phyloP scores from a whole-genome alignment of 2,888 invertebrate species.

The Phyto melanocephala region DNA sequence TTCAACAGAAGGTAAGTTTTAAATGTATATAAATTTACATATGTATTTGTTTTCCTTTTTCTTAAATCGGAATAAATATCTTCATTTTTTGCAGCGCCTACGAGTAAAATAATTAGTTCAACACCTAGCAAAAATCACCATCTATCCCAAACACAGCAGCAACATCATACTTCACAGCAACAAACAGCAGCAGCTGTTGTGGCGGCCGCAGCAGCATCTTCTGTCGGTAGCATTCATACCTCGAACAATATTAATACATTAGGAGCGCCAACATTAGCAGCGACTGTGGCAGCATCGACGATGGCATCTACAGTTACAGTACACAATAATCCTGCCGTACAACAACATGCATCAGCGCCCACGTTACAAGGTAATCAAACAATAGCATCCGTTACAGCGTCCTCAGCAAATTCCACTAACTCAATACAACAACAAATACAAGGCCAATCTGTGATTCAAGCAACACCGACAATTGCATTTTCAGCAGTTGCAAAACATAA shows the following conservation, averaged over 20 bases:
- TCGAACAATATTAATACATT: conserved; percentile 60
- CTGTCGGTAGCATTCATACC: conserved; percentile 64
- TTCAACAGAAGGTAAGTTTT: conserved; percentile 66
- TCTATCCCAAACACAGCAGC: conserved; percentile 74
- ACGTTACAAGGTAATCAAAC: conserved; percentile 65
- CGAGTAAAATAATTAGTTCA: conserved; percentile 77
- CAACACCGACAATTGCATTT: conserved; percentile 80
- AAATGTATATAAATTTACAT: too few relatives aligned
- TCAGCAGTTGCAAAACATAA: conserved; percentile 83
- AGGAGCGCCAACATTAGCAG: conserved; percentile 66
- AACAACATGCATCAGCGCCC: conserved; percentile 77
- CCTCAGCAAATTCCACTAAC: conserved; percentile 66
- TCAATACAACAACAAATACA: conserved; percentile 73
- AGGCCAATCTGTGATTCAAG: conserved; percentile 79
- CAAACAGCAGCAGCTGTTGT: conserved; percentile 70
- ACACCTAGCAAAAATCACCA: conserved; percentile 79
- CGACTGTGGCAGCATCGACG: conserved; percentile 66
- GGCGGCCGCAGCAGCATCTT: conserved; percentile 67
- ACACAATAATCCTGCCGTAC: conserved; percentile 72
- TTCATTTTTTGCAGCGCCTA: too few relatives aligned
- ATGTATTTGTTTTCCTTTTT: too few relatives aligned
- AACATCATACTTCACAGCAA: conserved; percentile 75
- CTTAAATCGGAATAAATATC: too few relatives aligned
- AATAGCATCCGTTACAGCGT: conserved; percentile 61
- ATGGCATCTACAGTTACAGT: conserved; percentile 56